Conservation (phyloP, 1,140 invertebrate genomes). For the Saxidomus purpurata region DNA sequence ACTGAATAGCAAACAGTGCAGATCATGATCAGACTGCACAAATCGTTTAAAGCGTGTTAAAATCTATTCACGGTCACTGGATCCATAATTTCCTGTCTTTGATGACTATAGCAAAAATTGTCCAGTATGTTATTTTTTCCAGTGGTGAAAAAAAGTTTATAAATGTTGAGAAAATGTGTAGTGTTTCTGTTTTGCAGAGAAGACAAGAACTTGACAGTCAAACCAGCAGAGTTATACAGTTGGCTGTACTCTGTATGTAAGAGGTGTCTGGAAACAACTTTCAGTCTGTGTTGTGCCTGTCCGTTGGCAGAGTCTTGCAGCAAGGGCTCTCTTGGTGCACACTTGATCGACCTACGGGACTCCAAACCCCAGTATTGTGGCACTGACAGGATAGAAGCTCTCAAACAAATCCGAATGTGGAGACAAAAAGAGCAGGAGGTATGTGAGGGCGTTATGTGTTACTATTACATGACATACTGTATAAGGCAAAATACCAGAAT, state of each 20-base stretch:
- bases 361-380: constrained; percentile 49
- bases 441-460: too few species aligned
- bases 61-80: too few species aligned
- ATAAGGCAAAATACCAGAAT: too few species aligned
- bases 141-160: too few species aligned
- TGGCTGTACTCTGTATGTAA: constrained; percentile 29
- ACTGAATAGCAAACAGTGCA: too few species aligned
- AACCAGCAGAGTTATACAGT: constrained; percentile 7
- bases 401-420: constrained; percentile 26
- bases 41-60: too few species aligned
- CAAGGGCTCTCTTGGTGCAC: not conserved
- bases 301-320: constrained; percentile 46
- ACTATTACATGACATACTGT: too few species aligned
- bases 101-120: too few species aligned
- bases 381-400: constrained; percentile 18
- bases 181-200: constrained; percentile 40
- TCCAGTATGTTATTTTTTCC: too few species aligned
- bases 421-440: constrained; percentile 23
- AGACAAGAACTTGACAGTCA: constrained; percentile 28
- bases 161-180: too few species aligned
- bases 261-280: not conserved
- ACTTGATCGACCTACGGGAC: constrained; percentile 34
- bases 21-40: too few species aligned
- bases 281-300: constrained; percentile 26
- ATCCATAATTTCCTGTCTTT: too few species aligned